Base-by-base conservation (phyloP, 2,113 vertebrate species). In the Garra rufa region DNA sequence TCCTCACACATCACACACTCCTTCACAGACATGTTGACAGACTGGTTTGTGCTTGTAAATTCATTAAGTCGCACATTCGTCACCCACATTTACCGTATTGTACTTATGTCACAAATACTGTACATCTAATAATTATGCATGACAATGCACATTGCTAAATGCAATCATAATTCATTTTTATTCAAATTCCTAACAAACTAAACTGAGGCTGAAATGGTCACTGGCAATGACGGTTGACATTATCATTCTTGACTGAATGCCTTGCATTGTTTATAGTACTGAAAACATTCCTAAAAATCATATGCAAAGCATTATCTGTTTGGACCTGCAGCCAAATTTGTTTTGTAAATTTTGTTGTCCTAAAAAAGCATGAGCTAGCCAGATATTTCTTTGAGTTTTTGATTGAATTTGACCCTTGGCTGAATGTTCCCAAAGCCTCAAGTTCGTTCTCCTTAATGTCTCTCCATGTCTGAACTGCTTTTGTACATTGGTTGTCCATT, bases 1-100 rank as follows among this genome's bases (percentile, higher is more conserved):
- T 46, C n/a, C 69, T 73, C 69, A 73, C 69, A 15, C 52, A 15
- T 13, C 86, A 57, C 69, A 75, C 76, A 59, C 21, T 65, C 44
- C 61, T 48, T 48, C 81, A 44, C 43, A 26, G 85, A 86, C 14
- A 94, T 93, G 91, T 44, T 46, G 92, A 81, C 28, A 21, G 80
- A 92, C 93, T 34, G 87, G 93, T 92, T 90, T 91, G 55, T 67
- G 17, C 7, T 61, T 61, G 13, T 19, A 11, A 9, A 26, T 78
- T 41, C 50, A 24, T n/a, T 38, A 30, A 13, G 50, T 24, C 24
- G 50, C 30, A 41, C 50, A 19, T 38, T 57, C 0, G 3, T 50
- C 65, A 69, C 34, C 50, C 75, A 57, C 28, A 4, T 14, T 41
- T 21, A 41, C 8, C 28, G 30, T 30, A 50, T 9, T 21, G 46